Base-by-base conservation (phyloP, 2,888 invertebrate genomes). In the Embidobia sp. region DNA sequence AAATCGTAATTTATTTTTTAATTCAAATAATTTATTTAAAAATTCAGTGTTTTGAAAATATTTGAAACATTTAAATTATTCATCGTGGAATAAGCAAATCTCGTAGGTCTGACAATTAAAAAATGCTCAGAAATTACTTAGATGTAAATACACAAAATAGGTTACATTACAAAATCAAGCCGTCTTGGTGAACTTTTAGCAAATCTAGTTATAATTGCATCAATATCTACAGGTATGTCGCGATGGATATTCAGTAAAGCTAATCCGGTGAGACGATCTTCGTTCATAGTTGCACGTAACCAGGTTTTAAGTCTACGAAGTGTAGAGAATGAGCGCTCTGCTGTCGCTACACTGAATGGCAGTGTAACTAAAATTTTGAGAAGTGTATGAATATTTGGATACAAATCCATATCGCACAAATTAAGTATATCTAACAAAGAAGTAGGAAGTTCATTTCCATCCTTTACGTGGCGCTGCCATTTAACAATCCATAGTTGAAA, bases 251-350 rank as follows among this genome's bases (percentile, higher is more conserved):
- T 42, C 16, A 79, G 48, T 27, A 80, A 55, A n/a, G 79, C 77
- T 0, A 81, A 53, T 3, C 80, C 79, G 67, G 63, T 72, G 10
- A 80, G 55, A 35, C 81, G 49, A 10, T 79, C 75, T 74, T 80
- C 75, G 11, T 42, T 33, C 78, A 79, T 79, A 33, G 64, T 77
- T 33, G 76, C 46, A 31, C 81, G 33, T 11, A 81, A 37, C 79
- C 81, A 82, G 31, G 73, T 78, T 66, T 82, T 82, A 31, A 81
- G 35, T 2, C 81, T 70, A 8, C 79, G 73, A 42, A 82, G 72
- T 6, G 79, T 78, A 13, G 80, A 80, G 53, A 81, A 81, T 18
- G 77, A 59, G 4, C 78, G 48, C 46, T 79, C 80, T 11, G 79
- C 75, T 18, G 70, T 75, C 6, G 77, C 73, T 37, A 64, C 67